Base-by-base conservation (phyloP, 2,113 vertebrate species). In the Dromiciops gliroides region DNA sequence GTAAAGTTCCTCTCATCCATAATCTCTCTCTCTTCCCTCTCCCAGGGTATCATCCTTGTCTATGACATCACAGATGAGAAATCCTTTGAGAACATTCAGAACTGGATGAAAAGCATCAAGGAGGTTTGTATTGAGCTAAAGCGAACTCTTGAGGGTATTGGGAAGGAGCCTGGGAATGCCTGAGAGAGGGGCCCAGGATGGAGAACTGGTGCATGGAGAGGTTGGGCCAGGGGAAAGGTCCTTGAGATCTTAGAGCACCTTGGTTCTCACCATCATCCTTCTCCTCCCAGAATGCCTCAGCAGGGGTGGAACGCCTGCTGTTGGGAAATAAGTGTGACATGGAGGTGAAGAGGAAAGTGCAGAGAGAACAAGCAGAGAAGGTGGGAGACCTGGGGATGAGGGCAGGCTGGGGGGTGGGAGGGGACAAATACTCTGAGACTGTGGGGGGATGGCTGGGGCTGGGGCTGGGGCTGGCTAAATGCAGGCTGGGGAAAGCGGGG, bases 21-120 rank as follows among this genome's bases (percentile, higher is more conserved):
- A 37, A 37, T 67, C 3, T 60, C 28, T 60, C 10, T 37, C 28
- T 60, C 9, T 8, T 28, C 1, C 1, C 44, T 26, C 91, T 49
- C 25, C 8, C 97, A 99, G 99, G 99, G 99, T 91, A 99, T 99
- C 95, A 99, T 99, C 97, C 99, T 99, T 92, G 99, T 99, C 1
- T 99, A 99, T 5, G 99, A 99, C 98, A 99, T 99, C 98, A 99
- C 99, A 0, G 99, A 99, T 19, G 99, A 99, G 75, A 99, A 99
- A 96, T 99, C 99, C 96, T 99, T 99, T 0, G 99, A 99, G 98
- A 99, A 99, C 96, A 99, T 99, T 97, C 99, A 99, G 98, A 99
- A 99, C 97, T 99, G 99, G 99, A 99, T 99, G 99, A 99, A 99
- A 96, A 99, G 99, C 98, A 99, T 99, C 97, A 99, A 99, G 92